Evolutionary conservation across 2,113 vertebrate species (phyloP).

Genomic region (Procapra przewalskii): DNA sequence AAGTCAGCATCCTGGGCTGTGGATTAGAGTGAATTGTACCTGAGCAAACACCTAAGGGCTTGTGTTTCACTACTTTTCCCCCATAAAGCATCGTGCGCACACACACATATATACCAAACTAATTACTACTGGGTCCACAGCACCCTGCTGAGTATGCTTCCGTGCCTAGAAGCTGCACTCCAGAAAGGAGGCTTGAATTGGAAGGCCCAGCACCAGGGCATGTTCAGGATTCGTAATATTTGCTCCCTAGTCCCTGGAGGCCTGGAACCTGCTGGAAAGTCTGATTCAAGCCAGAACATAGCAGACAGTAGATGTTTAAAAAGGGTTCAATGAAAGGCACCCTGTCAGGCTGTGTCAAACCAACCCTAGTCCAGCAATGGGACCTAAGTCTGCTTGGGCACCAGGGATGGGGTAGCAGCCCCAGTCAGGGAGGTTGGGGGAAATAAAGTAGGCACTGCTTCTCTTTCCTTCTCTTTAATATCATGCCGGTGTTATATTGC

Average conservation of each 20-base stretch:
- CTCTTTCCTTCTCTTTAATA: neutral
- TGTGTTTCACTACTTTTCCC: neutral
- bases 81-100: neutral
- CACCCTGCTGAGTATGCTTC: neutral
- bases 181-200: neutral
- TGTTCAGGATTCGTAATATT: neutral
- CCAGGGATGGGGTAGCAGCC: neutral
- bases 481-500: neutral
- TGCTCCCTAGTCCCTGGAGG: neutral
- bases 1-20: neutral
- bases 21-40: neutral
- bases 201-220: neutral
- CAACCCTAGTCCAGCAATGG: neutral
- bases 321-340: neutral
- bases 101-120: neutral
- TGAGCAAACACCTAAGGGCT: neutral
- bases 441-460: neutral
- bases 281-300: neutral
- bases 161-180: neutral
- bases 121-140: neutral
- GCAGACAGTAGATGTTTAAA: neutral
- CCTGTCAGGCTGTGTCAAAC: neutral
- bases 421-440: neutral
- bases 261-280: neutral
- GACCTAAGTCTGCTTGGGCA: neutral